phyloP scores from a whole-genome alignment of 2,113 vertebrate genomes.

The Sinosuthora webbiana region DNA sequence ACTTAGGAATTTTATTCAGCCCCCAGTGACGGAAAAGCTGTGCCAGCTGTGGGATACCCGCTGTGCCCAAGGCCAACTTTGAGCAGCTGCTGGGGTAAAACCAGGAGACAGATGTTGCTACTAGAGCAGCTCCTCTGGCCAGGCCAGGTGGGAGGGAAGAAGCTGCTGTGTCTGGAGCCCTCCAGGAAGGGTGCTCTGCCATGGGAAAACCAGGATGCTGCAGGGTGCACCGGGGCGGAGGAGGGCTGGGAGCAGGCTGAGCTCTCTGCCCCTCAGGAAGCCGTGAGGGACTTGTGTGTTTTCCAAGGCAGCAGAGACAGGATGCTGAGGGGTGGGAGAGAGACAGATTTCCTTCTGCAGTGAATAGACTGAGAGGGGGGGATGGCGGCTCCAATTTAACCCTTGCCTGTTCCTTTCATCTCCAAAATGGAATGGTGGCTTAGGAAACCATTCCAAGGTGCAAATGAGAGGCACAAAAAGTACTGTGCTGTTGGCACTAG shows the following conservation, averaged over 20 bases:
- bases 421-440: neutral
- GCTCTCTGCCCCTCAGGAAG: conserved; percentile 51
- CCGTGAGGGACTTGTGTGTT: conserved; percentile 30
- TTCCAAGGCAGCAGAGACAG: conserved; percentile 50
- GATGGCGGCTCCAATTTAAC: neutral
- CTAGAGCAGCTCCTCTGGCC: neutral
- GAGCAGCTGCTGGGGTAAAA: neutral
- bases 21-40: neutral
- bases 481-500: neutral
- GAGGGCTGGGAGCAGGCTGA: neutral
- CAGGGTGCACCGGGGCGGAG: neutral
- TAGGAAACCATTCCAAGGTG: neutral
- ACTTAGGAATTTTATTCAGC: neutral
- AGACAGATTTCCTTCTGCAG: conserved; percentile 57
- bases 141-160: neutral
- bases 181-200: neutral
- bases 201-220: neutral
- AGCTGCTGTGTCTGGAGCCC: neutral
- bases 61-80: neutral
- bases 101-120: neutral
- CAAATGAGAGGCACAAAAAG: neutral
- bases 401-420: conserved; percentile 6
- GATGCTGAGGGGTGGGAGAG: conserved; percentile 62
- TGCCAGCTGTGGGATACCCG: rapidly evolving
- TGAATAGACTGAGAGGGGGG: conserved; percentile 37